Percentiles rank a stretch among this genome's conserved stretches.
These are phyloP conservation scores for Timandra comae DNA, from an alignment of 2,888 invertebrate genomes.

Conservation along the genomic window DNA sequence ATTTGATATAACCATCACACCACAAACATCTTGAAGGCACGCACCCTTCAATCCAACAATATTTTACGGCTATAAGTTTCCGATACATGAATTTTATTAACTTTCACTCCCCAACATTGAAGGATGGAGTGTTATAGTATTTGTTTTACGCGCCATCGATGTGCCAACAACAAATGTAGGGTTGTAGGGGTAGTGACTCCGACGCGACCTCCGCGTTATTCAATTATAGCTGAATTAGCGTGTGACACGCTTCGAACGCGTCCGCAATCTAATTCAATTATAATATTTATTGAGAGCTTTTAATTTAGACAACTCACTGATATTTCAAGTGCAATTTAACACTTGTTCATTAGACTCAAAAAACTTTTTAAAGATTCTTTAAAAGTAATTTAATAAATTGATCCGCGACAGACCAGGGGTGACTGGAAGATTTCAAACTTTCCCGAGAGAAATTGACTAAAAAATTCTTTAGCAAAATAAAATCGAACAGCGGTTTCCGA, in stretches of 20 bases:
- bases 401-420: slow-evolving; percentile 48
- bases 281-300: no score
- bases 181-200: slow-evolving; percentile 44
- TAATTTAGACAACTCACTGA: no score
- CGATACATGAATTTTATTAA: slow-evolving; percentile 78
- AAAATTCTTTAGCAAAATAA: slow-evolving; percentile 71
- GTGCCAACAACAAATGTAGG: slow-evolving; percentile 49
- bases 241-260: slow-evolving; percentile 29
- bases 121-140: slow-evolving; percentile 62
- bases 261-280: no score
- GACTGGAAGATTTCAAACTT: slow-evolving; percentile 69
- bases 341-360: background rate
- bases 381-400: slow-evolving; percentile 24
- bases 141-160: slow-evolving; percentile 73
- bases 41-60: slow-evolving; percentile 59
- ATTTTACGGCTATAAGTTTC: slow-evolving; percentile 73
- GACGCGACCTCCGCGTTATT: slow-evolving; percentile 31
- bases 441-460: slow-evolving; percentile 71
- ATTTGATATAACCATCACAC: slow-evolving; percentile 43
- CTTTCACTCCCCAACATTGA: slow-evolving; percentile 53
- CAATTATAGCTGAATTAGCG: slow-evolving; percentile 36
- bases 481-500: slow-evolving; percentile 73
- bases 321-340: no score
- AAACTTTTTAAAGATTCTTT: background rate
- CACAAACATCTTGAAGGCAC: slow-evolving; percentile 32